Percentiles rank a stretch among this genome's conserved stretches.
These are phyloP conservation scores for Phataginus tricuspis DNA, from an alignment of 2,797 vertebrate species.

Conservation along the genomic window DNA sequence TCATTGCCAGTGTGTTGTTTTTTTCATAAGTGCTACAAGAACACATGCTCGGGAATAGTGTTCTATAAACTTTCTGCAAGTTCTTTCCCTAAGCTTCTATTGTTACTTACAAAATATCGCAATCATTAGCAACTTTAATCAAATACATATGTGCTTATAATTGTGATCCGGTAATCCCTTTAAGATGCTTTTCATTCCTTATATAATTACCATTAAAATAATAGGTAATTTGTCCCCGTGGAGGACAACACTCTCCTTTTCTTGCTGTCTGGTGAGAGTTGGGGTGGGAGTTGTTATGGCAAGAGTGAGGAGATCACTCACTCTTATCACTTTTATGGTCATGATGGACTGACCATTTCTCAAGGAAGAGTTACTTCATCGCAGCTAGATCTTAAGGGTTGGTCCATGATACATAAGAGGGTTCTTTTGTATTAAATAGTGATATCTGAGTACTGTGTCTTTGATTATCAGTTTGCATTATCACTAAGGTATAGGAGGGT, in stretches of 20 bases:
- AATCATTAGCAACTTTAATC: neutral
- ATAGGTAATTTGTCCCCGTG: neutral
- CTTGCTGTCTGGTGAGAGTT: neutral
- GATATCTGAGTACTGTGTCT: neutral
- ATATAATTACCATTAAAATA: neutral
- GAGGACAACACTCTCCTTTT: neutral
- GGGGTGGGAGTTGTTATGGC: neutral
- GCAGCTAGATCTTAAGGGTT: neutral
- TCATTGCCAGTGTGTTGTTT: neutral
- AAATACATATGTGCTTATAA: neutral
- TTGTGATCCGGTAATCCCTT: neutral
- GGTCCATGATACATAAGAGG: neutral
- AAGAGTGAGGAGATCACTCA: neutral
- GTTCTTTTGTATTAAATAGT: neutral
- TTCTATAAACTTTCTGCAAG: neutral
- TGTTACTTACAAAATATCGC: neutral
- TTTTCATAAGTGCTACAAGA: neutral
- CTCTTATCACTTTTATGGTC: neutral
- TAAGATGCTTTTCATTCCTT: neutral
- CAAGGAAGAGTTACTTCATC: neutral
- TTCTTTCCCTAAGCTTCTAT: neutral
- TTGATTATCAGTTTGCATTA: constrained; percentile 37
- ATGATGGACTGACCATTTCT: neutral
- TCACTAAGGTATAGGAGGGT: neutral
- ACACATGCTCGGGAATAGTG: neutral